These are phyloP conservation scores for Solea senegalensis DNA, from an alignment of 2,113 vertebrate species.

Conservation along the genomic window DNA sequence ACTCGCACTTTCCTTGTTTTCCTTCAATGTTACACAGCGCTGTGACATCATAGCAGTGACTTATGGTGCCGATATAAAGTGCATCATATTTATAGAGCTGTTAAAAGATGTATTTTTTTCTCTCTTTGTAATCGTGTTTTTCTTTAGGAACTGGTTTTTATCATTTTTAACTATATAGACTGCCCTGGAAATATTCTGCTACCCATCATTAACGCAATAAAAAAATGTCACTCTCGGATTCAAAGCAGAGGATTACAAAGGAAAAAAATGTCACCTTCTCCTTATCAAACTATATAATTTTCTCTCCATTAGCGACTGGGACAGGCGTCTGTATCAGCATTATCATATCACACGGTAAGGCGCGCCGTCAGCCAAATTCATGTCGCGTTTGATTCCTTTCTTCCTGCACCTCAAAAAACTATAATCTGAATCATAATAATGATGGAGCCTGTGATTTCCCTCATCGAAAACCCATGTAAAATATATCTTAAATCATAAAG, in stretches of 20 bases:
- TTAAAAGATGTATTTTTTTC: too few species aligned
- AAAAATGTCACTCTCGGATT: constrained; percentile 37
- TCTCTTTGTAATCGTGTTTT: not conserved
- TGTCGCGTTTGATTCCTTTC: constrained; percentile 23
- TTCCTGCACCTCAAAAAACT: not conserved
- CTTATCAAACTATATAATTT: constrained; percentile 63
- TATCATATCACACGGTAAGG: constrained; percentile 59
- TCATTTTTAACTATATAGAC: constrained; percentile 15
- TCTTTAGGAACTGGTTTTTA: not conserved
- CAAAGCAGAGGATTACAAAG: constrained; percentile 18
- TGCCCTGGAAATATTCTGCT: constrained; percentile 33
- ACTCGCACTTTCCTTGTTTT: constrained; percentile 63
- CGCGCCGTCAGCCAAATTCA: constrained; percentile 43
- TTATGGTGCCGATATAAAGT: constrained; percentile 31
- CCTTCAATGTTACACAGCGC: constrained; percentile 32
- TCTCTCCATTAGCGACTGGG: constrained; percentile 57
- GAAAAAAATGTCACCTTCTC: constrained; percentile 52
- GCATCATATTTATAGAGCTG: constrained; percentile 18
- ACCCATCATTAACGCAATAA: constrained; percentile 56
- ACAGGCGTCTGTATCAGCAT: constrained; percentile 55
- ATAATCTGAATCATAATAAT: constrained; percentile 1
- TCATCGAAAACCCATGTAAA: not conserved
- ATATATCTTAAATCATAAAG: not conserved
- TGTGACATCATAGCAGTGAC: constrained; percentile 44
- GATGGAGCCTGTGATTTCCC: not conserved